These are phyloP conservation scores for Athalia circularis DNA, from an alignment of 2,888 invertebrate genomes.

Conservation along the genomic window DNA sequence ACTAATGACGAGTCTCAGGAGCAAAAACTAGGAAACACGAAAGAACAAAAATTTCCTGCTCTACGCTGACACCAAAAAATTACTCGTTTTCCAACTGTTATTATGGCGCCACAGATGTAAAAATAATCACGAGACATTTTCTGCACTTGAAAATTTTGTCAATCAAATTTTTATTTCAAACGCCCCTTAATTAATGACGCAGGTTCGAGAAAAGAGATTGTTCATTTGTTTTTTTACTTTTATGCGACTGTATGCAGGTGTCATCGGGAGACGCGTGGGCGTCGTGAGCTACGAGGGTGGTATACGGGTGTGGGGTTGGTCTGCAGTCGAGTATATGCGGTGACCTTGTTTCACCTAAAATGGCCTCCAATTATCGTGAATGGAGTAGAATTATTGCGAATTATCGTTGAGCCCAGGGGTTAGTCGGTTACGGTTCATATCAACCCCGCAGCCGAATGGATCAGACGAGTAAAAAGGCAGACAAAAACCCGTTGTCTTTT, in stretches of 20 bases:
- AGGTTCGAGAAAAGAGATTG: too few species aligned
- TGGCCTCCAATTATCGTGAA: conserved; percentile 32
- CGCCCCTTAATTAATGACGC: too few species aligned
- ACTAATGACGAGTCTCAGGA: conserved; percentile 8
- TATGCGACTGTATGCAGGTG: too few species aligned
- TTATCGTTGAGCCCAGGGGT: conserved; percentile 31
- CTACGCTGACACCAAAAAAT: too few species aligned
- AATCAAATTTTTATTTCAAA: too few species aligned
- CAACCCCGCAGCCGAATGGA: not conserved
- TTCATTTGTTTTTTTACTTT: too few species aligned
- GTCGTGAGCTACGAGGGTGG: not conserved
- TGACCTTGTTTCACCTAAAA: conserved; percentile 25
- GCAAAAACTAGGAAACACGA: not conserved
- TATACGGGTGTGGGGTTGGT: not conserved
- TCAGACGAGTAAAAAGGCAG: not conserved
- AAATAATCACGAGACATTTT: too few species aligned
- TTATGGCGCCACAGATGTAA: too few species aligned
- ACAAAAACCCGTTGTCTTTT: not conserved
- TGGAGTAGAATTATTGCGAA: conserved; percentile 27
- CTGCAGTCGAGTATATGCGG: not conserved
- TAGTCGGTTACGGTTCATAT: not conserved
- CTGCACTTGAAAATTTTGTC: too few species aligned
- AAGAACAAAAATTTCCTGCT: not conserved
- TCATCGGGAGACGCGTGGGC: too few species aligned
- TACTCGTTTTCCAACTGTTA: too few species aligned